Evolutionary conservation across 2,113 vertebrate species (phyloP).

Genomic region (Saiga tatarica): DNA sequence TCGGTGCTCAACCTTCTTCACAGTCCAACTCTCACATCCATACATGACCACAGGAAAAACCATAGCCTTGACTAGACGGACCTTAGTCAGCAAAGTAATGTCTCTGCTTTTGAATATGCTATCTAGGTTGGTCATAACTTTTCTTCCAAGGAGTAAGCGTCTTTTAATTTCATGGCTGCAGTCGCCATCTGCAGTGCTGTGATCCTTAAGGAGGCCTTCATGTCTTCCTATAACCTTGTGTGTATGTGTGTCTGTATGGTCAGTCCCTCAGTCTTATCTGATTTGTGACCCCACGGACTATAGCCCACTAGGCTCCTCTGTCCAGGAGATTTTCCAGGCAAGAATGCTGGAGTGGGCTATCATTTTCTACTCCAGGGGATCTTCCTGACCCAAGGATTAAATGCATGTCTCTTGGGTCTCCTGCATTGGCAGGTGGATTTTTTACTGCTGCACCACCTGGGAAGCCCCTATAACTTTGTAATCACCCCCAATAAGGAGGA

Average conservation of each 20-base stretch:
- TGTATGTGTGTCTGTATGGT: background rate
- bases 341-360: background rate
- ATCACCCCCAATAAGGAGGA: background rate
- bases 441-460: background rate
- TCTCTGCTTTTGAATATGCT: too few species aligned
- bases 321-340: background rate
- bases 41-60: too few species aligned
- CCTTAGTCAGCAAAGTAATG: too few species aligned
- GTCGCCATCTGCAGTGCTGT: too few species aligned
- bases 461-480: background rate
- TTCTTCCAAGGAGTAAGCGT: too few species aligned
- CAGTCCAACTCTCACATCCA: too few species aligned
- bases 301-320: background rate
- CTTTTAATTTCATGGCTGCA: too few species aligned
- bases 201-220: background rate
- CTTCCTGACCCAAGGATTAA: background rate
- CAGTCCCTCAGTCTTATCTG: background rate
- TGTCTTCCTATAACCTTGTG: background rate
- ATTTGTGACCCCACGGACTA: background rate
- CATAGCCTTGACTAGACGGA: too few species aligned
- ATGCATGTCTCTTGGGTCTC: background rate
- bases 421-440: background rate
- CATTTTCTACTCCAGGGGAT: background rate
- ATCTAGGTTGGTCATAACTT: too few species aligned
- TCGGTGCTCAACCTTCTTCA: too few species aligned